Evolutionary conservation across 2,888 invertebrate species (phyloP).

Genomic region (Elmis aenea): DNA sequence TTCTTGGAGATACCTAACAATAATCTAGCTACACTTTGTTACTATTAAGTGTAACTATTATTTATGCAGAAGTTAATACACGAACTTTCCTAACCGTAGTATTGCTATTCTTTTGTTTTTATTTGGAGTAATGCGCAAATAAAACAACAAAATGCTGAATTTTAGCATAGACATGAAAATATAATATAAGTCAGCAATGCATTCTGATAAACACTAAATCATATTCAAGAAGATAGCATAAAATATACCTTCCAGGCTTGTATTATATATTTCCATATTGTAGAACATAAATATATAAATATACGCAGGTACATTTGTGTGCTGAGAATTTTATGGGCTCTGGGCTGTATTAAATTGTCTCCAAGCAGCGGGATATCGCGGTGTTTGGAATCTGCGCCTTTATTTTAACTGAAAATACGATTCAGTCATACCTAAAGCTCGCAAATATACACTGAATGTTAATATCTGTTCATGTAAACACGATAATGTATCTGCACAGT

Average conservation of each 20-base stretch:
- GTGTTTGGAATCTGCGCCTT: constrained; percentile 35
- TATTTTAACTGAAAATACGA: constrained; percentile 39
- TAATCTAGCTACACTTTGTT: too few relatives aligned
- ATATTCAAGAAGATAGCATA: too few relatives aligned
- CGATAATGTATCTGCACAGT: constrained; percentile 31
- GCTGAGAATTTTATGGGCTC: constrained; percentile 41
- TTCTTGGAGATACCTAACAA: too few relatives aligned
- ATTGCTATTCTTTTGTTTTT: too few relatives aligned
- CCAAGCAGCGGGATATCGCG: constrained; percentile 31
- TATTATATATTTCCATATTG: constrained; percentile 45
- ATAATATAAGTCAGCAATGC: too few relatives aligned
- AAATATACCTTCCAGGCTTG: constrained; percentile 27
- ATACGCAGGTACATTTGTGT: constrained; percentile 42
- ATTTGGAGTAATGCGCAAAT: too few relatives aligned
- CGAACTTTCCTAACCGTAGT: too few relatives aligned
- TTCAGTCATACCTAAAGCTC: constrained; percentile 23
- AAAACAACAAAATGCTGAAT: too few relatives aligned
- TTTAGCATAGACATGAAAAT: too few relatives aligned
- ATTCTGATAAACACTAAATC: too few relatives aligned
- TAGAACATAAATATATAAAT: constrained; percentile 45
- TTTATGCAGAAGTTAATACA: too few relatives aligned
- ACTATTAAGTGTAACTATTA: too few relatives aligned
- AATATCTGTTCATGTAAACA: constrained; percentile 37
- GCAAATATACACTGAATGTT: constrained; percentile 29
- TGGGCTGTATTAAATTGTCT: constrained; percentile 42